Percentiles rank a stretch among this genome's conserved stretches.
These are phyloP conservation scores for Magallana gigas DNA, from an alignment of 1,140 invertebrate genomes.

Conservation along the genomic window DNA sequence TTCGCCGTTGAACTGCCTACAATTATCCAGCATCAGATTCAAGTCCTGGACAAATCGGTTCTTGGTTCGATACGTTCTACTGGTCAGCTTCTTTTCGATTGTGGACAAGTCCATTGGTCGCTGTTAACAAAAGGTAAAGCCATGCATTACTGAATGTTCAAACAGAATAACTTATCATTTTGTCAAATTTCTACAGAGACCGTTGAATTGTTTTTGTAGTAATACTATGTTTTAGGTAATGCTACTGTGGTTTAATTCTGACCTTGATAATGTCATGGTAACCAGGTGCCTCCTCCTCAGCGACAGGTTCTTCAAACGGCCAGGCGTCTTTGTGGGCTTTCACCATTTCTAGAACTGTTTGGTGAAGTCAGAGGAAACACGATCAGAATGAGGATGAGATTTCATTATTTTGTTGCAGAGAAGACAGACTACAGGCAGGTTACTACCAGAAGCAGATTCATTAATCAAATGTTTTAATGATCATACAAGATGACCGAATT, in stretches of 20 bases:
- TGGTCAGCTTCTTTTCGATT: slow-evolving; percentile 92
- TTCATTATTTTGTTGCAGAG: too few relatives aligned
- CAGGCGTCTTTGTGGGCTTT: slow-evolving; percentile 87
- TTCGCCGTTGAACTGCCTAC: slow-evolving; percentile 92
- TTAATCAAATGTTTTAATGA: too few relatives aligned
- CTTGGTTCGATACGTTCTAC: slow-evolving; percentile 88
- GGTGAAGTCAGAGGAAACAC: not conserved
- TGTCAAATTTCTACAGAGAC: too few relatives aligned
- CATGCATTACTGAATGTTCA: too few relatives aligned
- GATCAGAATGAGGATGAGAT: not conserved
- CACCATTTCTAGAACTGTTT: slow-evolving; percentile 67
- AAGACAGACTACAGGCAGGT: too few relatives aligned
- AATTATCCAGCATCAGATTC: slow-evolving; percentile 94
- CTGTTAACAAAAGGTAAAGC: slow-evolving; percentile 64
- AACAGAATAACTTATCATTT: too few relatives aligned
- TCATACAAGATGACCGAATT: too few relatives aligned
- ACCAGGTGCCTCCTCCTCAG: slow-evolving; percentile 93
- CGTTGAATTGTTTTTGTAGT: too few relatives aligned
- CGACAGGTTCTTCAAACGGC: slow-evolving; percentile 94
- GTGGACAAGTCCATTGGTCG: slow-evolving; percentile 92
- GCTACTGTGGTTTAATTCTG: not conserved
- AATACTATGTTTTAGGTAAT: too few relatives aligned
- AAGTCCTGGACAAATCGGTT: slow-evolving; percentile 92
- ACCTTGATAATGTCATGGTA: slow-evolving; percentile 84
- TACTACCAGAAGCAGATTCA: too few relatives aligned